Base-by-base conservation (phyloP, 2,888 invertebrate species). In the Coelopa pilipes region DNA sequence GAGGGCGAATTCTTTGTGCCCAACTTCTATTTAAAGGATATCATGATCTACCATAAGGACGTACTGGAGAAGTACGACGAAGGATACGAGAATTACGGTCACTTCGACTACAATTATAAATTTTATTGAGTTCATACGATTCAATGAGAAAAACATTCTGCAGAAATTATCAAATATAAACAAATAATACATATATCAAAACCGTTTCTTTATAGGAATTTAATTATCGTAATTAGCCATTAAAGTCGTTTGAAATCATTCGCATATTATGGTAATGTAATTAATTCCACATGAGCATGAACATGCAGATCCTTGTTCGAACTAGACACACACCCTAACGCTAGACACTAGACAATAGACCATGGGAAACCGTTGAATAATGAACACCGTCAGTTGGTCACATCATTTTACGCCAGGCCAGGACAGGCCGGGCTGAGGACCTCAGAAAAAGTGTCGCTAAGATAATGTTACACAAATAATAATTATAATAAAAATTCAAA, bases 311-410 rank as follows among this genome's bases (percentile, higher is more conserved):
- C 34, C 34, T 34, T 4, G n/a, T 24, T 46, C 19, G 57, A 47
- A 34, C 46, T 57, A 57, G 68, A 46, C n/a, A 24, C 11, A 57
- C n/a, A n/a, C n/a, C n/a, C n/a, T n/a, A n/a, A n/a, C n/a, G n/a
- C n/a, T n/a, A n/a, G n/a, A 17, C 34, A 46, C 24, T 69, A 57
- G 55, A 19, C 46, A 34, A 57, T 57, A 69, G 57, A 46, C 57
- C 55, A 57, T 17, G 46, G 46, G 46, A 55, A 69, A 47, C 69
- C 69, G 69, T 69, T 69, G 57, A 34, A 69, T 69, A 69, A 69
- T 69, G 46, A 19, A 12, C 57, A 34, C 46, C 46, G 69, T 57
- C 69, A 69, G 69, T 69, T 69, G 69, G 69, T 17, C 21, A 45
- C 13, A 47, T 45, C 55, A 57, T 57, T 69, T 57, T 34, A 69